A percentile compares a stretch with the other conserved stretches of the same genome.
Evolutionary conservation across 2,113 vertebrate species (phyloP).

Genomic region (Sceloporus tristichus): DNA sequence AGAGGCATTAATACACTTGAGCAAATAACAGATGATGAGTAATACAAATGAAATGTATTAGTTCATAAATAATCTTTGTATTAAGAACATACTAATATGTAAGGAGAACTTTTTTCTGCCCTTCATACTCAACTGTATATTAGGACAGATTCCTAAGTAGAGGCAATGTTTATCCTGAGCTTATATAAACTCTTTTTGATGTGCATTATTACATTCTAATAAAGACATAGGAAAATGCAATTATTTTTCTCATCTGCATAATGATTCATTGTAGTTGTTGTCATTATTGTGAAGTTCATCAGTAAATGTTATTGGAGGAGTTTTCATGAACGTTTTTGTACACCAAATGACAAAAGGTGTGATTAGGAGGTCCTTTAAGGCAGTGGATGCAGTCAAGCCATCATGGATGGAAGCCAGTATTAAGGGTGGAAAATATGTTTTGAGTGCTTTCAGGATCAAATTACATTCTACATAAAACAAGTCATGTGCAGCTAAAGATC

Average conservation of each 20-base stretch:
- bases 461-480: too few relatives aligned
- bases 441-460: too few relatives aligned
- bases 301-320: not conserved
- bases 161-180: not conserved
- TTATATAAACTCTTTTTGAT: not conserved
- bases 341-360: not conserved
- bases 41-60: conserved; percentile 56
- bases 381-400: not conserved
- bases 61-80: conserved; percentile 41
- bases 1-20: conserved; percentile 60
- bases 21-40: conserved; percentile 52
- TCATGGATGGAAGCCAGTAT: not conserved
- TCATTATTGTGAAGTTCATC: not conserved
- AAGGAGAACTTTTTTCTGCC: conserved; percentile 46
- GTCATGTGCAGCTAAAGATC: too few relatives aligned
- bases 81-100: conserved; percentile 55
- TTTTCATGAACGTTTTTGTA: not conserved
- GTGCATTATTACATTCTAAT: not conserved
- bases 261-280: not conserved
- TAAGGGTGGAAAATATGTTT: too few relatives aligned
- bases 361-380: not conserved
- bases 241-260: not conserved
- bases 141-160: conserved; percentile 38
- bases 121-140: not conserved
- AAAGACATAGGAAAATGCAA: not conserved